These are phyloP conservation scores for Psittacula echo DNA, from an alignment of 2,797 vertebrate genomes.

Conservation along the genomic window DNA sequence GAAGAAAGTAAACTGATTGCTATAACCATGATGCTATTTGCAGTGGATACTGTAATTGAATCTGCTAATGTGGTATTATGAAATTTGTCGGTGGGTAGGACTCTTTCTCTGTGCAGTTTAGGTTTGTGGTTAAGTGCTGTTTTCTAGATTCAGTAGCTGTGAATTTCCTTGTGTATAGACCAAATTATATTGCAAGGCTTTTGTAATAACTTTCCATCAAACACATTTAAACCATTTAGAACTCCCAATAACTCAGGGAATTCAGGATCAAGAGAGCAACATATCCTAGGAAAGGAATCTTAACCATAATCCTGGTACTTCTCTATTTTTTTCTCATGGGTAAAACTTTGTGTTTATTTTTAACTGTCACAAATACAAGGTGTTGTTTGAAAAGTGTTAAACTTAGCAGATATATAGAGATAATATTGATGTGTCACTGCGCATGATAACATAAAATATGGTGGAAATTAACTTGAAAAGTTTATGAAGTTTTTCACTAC, in stretches of 20 bases:
- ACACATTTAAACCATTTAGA: not conserved
- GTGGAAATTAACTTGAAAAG: slow-evolving; percentile 77
- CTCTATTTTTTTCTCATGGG: slow-evolving; percentile 71
- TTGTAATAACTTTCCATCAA: slow-evolving; percentile 9
- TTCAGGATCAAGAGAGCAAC: slow-evolving; percentile 11
- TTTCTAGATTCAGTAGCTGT: not conserved
- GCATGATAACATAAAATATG: slow-evolving; percentile 76
- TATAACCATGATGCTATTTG: slow-evolving; percentile 1
- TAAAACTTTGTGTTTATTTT: slow-evolving; percentile 81
- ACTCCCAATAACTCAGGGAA: not conserved
- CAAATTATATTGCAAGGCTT: not conserved
- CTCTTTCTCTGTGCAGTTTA: not conserved
- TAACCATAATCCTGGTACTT: slow-evolving; percentile 26
- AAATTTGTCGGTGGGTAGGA: slow-evolving; percentile 17
- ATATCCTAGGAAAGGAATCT: slow-evolving; percentile 48
- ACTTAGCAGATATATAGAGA: slow-evolving; percentile 79
- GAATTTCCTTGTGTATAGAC: not conserved
- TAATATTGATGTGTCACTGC: slow-evolving; percentile 73
- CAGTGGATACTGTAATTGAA: slow-evolving; percentile 35
- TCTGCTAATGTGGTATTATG: slow-evolving; percentile 35
- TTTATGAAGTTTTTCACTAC: slow-evolving; percentile 52
- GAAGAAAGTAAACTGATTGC: slow-evolving; percentile 1
- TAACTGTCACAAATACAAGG: slow-evolving; percentile 82
- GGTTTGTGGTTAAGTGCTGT: not conserved
- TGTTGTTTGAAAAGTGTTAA: slow-evolving; percentile 83